A percentile compares a stretch with the other conserved stretches of the same genome.
These are phyloP conservation scores for Psittacula derbiana DNA, from an alignment of 2,797 vertebrate species.

Conservation along the genomic window DNA sequence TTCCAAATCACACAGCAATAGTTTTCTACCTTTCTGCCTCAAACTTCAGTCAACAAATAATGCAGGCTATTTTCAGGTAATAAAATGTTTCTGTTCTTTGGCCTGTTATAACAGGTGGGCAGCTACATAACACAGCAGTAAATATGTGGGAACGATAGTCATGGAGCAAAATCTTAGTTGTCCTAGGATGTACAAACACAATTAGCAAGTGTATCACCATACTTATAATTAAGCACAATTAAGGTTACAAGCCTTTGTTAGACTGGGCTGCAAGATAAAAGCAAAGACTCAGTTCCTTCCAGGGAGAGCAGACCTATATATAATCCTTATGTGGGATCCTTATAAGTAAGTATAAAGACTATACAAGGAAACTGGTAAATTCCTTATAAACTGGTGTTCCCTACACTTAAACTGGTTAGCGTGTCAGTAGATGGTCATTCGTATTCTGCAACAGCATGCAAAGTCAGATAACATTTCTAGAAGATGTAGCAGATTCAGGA, in stretches of 20 bases:
- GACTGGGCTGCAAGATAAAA: neutral
- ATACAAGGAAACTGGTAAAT: neutral
- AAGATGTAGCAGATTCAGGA: neutral
- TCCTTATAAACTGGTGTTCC: neutral
- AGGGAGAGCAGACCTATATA: neutral
- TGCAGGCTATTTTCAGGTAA: neutral
- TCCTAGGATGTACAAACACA: neutral
- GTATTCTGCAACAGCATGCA: neutral
- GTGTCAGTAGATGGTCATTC: neutral
- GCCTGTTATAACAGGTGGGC: neutral
- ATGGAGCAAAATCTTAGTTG: neutral
- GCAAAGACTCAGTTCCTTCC: neutral
- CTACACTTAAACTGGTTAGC: neutral
- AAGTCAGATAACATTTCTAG: neutral
- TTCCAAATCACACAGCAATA: neutral
- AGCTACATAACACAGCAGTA: neutral
- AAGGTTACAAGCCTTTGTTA: neutral
- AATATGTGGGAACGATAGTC: neutral
- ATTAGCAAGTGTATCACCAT: neutral
- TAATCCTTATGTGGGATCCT: neutral
- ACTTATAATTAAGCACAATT: neutral
- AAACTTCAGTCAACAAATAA: constrained; percentile 24
- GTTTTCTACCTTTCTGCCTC: constrained; percentile 25
- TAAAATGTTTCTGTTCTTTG: constrained; percentile 2
- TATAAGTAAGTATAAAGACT: neutral